phyloP scores from a whole-genome alignment of 2,113 vertebrate genomes.

The Puffinus mauretanicus region DNA sequence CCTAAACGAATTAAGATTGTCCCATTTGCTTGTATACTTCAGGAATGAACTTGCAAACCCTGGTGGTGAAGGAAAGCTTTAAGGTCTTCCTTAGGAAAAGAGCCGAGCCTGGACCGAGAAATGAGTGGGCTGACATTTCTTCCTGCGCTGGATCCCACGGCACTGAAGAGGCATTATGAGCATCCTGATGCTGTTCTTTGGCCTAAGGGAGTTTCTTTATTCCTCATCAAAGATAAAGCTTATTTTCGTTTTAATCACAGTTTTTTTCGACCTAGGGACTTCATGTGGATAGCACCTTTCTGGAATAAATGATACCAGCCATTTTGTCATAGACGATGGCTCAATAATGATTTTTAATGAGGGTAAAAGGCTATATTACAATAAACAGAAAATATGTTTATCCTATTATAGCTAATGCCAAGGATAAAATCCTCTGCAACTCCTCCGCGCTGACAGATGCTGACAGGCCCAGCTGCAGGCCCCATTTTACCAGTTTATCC shows the following conservation, averaged over 20 bases:
- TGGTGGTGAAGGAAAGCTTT: neutral
- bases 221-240: neutral
- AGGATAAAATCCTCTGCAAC: conserved; percentile 29
- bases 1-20: neutral
- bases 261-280: neutral
- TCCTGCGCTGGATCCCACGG: neutral
- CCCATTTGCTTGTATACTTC: neutral
- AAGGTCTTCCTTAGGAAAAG: neutral
- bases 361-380: conserved; percentile 30
- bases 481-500: conserved; percentile 15
- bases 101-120: neutral
- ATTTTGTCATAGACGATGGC: neutral
- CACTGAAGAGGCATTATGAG: neutral
- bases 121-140: neutral
- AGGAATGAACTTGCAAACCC: neutral
- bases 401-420: conserved; percentile 36
- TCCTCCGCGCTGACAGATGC: neutral
- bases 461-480: neutral
- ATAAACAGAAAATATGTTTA: conserved; percentile 50
- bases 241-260: neutral
- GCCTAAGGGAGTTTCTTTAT: neutral
- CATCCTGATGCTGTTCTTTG: neutral
- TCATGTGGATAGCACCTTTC: neutral
- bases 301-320: conserved; percentile 15
- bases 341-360: conserved; percentile 41